Percentiles rank a stretch among this genome's conserved stretches.
phyloP scores from a whole-genome alignment of 2,797 vertebrate species.

The Petrocephalus schoutedeni region DNA sequence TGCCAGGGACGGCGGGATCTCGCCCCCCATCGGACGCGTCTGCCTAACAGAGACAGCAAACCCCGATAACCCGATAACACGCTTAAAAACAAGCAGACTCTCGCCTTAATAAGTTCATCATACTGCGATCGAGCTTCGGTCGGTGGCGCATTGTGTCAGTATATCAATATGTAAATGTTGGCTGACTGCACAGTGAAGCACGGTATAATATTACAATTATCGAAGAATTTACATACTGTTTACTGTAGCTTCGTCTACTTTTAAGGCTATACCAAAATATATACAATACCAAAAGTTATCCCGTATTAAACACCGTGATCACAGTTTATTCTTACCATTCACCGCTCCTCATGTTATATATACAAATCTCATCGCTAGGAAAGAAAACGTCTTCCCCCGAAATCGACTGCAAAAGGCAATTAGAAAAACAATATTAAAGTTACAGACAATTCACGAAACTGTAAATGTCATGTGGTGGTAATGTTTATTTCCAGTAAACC shows the following conservation, averaged over 20 bases:
- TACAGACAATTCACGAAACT: background rate
- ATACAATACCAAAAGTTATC: background rate
- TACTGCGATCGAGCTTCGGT: no score
- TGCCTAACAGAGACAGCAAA: constrained; percentile 61
- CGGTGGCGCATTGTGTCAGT: background rate
- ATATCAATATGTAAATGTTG: background rate
- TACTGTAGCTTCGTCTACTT: background rate
- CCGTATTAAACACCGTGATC: background rate
- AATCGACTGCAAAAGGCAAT: constrained; percentile 61
- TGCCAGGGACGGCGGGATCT: constrained; percentile 72
- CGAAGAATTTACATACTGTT: background rate
- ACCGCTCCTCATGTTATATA: constrained; percentile 82
- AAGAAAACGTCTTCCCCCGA: constrained; percentile 76
- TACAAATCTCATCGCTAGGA: constrained; percentile 87
- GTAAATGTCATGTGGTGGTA: background rate
- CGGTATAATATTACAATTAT: background rate
- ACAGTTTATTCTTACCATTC: constrained; percentile 66
- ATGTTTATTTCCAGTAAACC: background rate
- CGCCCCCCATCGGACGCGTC: constrained; percentile 72
- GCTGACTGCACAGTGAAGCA: background rate
- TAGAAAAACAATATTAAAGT: background rate
- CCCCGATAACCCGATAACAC: no score
- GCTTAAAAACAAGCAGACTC: no score
- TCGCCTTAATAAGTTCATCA: no score
- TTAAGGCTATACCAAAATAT: background rate